Conservation (phyloP, 2,797 vertebrate genomes). For the Parauchenoglanis ngamensis region DNA sequence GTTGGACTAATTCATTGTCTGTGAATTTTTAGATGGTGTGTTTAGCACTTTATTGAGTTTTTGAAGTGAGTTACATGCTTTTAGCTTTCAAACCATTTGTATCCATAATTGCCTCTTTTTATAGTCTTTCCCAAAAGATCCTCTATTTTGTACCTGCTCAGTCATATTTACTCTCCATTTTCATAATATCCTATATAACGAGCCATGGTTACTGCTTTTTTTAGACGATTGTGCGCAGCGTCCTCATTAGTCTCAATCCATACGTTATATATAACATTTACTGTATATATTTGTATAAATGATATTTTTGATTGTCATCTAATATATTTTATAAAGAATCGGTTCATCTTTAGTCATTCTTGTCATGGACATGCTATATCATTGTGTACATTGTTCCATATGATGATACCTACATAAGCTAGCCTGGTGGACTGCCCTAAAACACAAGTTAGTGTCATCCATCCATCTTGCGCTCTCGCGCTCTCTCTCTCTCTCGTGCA, state of each 20-base stretch:
- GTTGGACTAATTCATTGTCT: conserved; percentile 71
- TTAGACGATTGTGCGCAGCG: conserved; percentile 61
- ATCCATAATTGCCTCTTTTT: conserved; percentile 43
- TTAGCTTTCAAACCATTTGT: conserved; percentile 69
- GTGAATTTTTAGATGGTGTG: conserved; percentile 77
- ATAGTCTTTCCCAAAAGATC: conserved; percentile 43
- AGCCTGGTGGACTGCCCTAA: conserved; percentile 25
- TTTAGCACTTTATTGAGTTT: conserved; percentile 84
- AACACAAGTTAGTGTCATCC: not conserved
- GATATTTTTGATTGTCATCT: conserved; percentile 60
- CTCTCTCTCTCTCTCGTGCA: too few species aligned
- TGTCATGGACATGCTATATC: conserved; percentile 46
- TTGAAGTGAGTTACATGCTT: conserved; percentile 73
- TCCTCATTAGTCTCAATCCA: conserved; percentile 61
- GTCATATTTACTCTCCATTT: conserved; percentile 63
- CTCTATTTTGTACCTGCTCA: conserved; percentile 39
- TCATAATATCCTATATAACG: conserved; percentile 67
- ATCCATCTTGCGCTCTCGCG: too few species aligned
- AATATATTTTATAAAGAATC: conserved; percentile 64
- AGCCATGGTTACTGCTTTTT: conserved; percentile 61
- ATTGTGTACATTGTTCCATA: conserved; percentile 34
- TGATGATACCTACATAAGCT: conserved; percentile 28
- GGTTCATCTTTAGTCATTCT: conserved; percentile 50
- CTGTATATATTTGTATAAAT: conserved; percentile 56
- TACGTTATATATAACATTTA: conserved; percentile 41